phyloP scores from a whole-genome alignment of 2,113 vertebrate species.

The Tonatia bakeri region DNA sequence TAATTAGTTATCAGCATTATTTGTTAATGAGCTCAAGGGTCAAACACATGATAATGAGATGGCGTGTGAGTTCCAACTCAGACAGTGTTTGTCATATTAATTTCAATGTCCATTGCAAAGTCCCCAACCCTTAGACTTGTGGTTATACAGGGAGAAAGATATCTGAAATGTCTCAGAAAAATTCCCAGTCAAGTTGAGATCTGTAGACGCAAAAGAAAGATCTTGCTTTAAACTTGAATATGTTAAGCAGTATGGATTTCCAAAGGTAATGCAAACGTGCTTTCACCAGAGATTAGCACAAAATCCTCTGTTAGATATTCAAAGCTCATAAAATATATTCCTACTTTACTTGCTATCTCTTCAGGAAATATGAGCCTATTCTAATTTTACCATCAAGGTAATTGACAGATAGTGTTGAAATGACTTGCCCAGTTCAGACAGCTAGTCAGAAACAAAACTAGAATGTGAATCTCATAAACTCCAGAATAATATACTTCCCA shows the following conservation, averaged over 20 bases:
- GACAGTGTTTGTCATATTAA: background rate
- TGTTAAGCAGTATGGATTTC: conserved; percentile 24
- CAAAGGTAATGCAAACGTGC: background rate
- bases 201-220: conserved; percentile 23
- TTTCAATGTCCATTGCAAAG: background rate
- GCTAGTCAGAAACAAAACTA: conserved; percentile 44
- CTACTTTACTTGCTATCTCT: background rate
- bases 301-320: conserved; percentile 49
- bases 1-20: background rate
- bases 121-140: background rate
- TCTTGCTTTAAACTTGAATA: background rate
- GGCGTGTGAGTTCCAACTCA: background rate
- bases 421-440: conserved; percentile 19
- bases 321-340: conserved; percentile 42
- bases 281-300: conserved; percentile 39
- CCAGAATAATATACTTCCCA: background rate
- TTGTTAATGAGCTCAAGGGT: background rate
- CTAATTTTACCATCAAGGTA: conserved; percentile 46
- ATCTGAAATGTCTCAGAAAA: background rate
- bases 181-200: background rate
- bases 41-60: background rate
- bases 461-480: conserved; percentile 13
- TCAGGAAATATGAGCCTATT: conserved; percentile 35
- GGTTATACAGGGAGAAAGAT: background rate
- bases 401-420: background rate